A percentile compares a stretch with the other conserved stretches of the same genome.
phyloP scores from a whole-genome alignment of 2,888 invertebrate genomes.

The Drosophila testacea region DNA sequence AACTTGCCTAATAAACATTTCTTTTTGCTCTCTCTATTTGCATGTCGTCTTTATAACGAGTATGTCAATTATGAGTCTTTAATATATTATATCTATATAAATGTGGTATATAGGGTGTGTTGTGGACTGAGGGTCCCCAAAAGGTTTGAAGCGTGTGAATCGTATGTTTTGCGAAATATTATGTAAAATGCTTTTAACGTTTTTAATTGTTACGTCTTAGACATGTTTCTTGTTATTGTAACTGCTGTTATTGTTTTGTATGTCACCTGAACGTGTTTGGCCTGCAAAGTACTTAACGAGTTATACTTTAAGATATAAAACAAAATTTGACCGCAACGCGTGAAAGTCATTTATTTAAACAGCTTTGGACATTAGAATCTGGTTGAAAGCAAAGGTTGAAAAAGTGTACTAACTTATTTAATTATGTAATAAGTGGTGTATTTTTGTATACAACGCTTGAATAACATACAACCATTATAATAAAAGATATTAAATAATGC shows the following conservation, averaged over 20 bases:
- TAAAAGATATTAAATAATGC: too few relatives aligned
- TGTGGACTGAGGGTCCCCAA: constrained; percentile 32
- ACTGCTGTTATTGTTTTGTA: constrained; percentile 31
- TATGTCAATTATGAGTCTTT: constrained; percentile 35
- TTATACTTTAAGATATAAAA: constrained; percentile 10
- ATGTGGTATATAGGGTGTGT: constrained; percentile 52
- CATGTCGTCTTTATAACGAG: constrained; percentile 22
- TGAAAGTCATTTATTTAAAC: constrained; percentile 16
- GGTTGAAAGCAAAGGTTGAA: too few relatives aligned
- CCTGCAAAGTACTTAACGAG: constrained; percentile 38
- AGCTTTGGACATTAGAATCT: constrained; percentile 7
- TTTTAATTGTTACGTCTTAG: constrained; percentile 75
- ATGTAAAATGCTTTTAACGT: constrained; percentile 70
- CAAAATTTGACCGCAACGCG: constrained; percentile 2
- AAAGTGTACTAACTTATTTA: too few relatives aligned
- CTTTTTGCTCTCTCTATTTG: constrained; percentile 44
- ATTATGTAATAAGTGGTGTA: too few relatives aligned
- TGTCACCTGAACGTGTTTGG: constrained; percentile 58
- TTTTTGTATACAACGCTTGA: too few relatives aligned
- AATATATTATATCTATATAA: constrained; percentile 4
- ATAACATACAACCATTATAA: too few relatives aligned
- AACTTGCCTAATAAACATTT: constrained; percentile 65
- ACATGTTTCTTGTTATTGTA: constrained; percentile 36
- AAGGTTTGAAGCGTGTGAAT: constrained; percentile 64
- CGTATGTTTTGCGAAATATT: constrained; percentile 57